Percentiles rank a stretch among this genome's conserved stretches.
These are phyloP conservation scores for Athripsodes cinereus DNA, from an alignment of 2,888 invertebrate species.

Conservation along the genomic window DNA sequence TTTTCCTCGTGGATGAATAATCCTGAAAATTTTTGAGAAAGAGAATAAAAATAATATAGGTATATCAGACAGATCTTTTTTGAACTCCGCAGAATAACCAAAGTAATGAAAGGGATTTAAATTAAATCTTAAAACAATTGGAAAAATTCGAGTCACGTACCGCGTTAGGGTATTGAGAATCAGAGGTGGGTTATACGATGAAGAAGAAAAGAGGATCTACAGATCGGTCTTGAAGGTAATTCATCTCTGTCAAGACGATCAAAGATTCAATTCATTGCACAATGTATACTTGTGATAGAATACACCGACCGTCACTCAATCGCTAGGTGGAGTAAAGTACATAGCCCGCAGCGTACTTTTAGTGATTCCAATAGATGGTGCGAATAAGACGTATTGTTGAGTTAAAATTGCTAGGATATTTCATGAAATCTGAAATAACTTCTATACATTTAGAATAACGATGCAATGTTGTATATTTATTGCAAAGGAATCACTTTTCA, in stretches of 20 bases:
- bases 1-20: too few relatives aligned
- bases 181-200: neutral
- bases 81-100: too few relatives aligned
- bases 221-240: slow-evolving; percentile 10
- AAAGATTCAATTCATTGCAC: slow-evolving; percentile 25
- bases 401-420: too few relatives aligned
- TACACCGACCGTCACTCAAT: slow-evolving; percentile 11
- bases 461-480: too few relatives aligned
- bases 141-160: slow-evolving; percentile 1
- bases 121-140: slow-evolving; percentile 2
- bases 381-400: neutral
- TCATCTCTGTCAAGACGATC: slow-evolving; percentile 23
- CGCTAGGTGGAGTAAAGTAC: neutral
- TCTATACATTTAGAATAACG: too few relatives aligned
- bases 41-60: too few relatives aligned
- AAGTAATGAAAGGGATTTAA: neutral
- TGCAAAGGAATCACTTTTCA: too few relatives aligned
- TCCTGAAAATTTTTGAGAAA: too few relatives aligned
- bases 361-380: neutral
- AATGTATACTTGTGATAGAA: slow-evolving; percentile 3
- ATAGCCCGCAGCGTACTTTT: neutral
- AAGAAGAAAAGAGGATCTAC: neutral
- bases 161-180: neutral
- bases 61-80: too few relatives aligned
- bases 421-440: too few relatives aligned